A percentile compares a stretch with the other conserved stretches of the same genome.
Evolutionary conservation across 2,888 invertebrate genomes (phyloP).

Genomic region (Autographa gamma): DNA sequence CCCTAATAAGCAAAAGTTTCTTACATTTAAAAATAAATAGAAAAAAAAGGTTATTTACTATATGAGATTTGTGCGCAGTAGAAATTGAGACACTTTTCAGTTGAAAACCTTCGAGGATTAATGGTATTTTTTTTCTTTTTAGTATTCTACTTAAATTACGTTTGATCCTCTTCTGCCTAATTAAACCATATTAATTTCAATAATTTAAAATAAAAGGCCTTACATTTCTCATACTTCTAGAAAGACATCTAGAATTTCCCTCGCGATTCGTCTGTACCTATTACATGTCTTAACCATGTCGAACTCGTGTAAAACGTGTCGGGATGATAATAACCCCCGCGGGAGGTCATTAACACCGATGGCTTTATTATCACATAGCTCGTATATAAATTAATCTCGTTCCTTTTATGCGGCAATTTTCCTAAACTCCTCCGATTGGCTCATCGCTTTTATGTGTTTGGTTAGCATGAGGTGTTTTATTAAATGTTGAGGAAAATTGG

Average conservation of each 20-base stretch:
- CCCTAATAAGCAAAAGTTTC: neutral
- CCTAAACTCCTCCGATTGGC: slow-evolving; percentile 7
- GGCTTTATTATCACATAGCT: slow-evolving; percentile 49
- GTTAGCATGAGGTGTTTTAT: slow-evolving; percentile 1
- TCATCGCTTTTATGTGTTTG: neutral
- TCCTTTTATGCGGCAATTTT: slow-evolving; percentile 29
- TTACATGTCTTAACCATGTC: slow-evolving; percentile 54
- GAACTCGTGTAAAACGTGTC: slow-evolving; percentile 52
- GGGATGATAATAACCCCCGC: slow-evolving; percentile 37
- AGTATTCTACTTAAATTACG: too few species aligned
- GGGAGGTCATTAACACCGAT: slow-evolving; percentile 25
- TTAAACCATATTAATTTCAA: too few species aligned
- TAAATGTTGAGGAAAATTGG: neutral
- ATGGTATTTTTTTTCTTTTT: too few species aligned
- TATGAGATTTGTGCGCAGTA: too few species aligned
- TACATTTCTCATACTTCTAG: too few species aligned
- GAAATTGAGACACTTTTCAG: too few species aligned
- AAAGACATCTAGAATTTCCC: slow-evolving; percentile 2
- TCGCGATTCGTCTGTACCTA: slow-evolving; percentile 24
- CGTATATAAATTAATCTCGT: slow-evolving; percentile 42
- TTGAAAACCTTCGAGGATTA: too few species aligned
- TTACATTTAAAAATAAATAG: neutral
- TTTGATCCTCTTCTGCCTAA: too few species aligned
- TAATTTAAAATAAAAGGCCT: too few species aligned
- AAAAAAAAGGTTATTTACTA: neutral